These are phyloP conservation scores for Nothobranchius kuhntae DNA, from an alignment of 2,113 vertebrate genomes.

Conservation along the genomic window DNA sequence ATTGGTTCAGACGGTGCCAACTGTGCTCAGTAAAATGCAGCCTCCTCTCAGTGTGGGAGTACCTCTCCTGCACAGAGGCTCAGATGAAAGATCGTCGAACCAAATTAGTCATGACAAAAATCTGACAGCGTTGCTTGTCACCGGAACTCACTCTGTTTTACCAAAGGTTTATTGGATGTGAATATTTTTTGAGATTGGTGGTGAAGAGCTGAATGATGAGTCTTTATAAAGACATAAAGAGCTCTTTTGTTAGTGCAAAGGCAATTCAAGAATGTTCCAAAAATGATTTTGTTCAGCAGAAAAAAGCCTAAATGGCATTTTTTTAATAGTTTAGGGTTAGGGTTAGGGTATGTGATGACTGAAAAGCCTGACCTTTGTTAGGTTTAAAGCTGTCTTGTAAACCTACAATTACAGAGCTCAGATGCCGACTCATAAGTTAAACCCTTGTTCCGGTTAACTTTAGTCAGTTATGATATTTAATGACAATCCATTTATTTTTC, in stretches of 20 bases:
- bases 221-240: conserved; percentile 1
- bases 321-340: no score
- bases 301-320: no score
- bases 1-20: conserved; percentile 67
- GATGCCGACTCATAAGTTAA: no score
- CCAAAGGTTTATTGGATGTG: background rate
- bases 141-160: conserved; percentile 15
- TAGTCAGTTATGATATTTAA: no score
- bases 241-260: background rate
- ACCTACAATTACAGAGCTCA: no score
- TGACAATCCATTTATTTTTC: no score
- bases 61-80: conserved; percentile 64
- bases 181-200: background rate
- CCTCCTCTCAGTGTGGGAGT: conserved; percentile 70
- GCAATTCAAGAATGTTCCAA: background rate
- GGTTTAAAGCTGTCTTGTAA: no score
- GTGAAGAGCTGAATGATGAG: conserved; percentile 2
- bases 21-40: conserved; percentile 71
- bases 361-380: no score
- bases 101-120: conserved; percentile 55
- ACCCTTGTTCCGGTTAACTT: no score
- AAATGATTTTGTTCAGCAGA: no score
- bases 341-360: no score
- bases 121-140: conserved; percentile 39
- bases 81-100: conserved; percentile 58